Evolutionary conservation across 2,888 invertebrate species (phyloP), one percentile per base, ranked within the genome.

Genomic region (Aspidiotus rigidus): DNA sequence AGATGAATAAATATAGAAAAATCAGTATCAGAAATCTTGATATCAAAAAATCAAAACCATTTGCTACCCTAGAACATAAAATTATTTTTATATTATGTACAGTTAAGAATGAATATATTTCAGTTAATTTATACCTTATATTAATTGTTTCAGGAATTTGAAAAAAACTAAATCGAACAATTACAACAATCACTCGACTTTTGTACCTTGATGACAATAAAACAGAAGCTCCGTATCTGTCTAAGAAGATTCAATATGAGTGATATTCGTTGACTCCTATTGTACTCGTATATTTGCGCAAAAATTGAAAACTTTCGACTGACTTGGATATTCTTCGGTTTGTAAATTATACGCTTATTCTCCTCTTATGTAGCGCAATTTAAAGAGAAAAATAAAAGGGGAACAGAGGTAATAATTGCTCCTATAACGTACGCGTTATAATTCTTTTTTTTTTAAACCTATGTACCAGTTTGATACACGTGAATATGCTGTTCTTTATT

Each of bases 151-250:
- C 13, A 66, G 66, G 44, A 66, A 41, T 44, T 17, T 66, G 42
- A 66, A 66, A 28, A 28, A 28, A 41, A 28, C 41, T n/a, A 66
- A 66, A 59, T 28, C 57, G 49, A 66, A 66, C 44, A 28, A 39
- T 59, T 57, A 42, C 59, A 57, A 66, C 42, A 66, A 66, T 10
- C 57, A 66, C 17, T 15, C 66, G 40, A 15, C 57, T 7, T 59
- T 41, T 28, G 57, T 66, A 16, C 17, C 57, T 59, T 59, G 59
- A 59, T 39, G 16, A 56, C 56, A 56, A 64, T 64, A 41, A 56
- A 56, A 42, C 54, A 54, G 17, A 17, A 56, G 7, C 10, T 16
- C 28, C 28, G 28, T 28, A 28, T 3, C 28, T 28, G 28, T 28
- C 2, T 28, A 28, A 28, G 28, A 28, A 56, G 13, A n/a, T 56